phyloP scores from a whole-genome alignment of 1,140 invertebrate genomes.

The Metaphire vulgaris region DNA sequence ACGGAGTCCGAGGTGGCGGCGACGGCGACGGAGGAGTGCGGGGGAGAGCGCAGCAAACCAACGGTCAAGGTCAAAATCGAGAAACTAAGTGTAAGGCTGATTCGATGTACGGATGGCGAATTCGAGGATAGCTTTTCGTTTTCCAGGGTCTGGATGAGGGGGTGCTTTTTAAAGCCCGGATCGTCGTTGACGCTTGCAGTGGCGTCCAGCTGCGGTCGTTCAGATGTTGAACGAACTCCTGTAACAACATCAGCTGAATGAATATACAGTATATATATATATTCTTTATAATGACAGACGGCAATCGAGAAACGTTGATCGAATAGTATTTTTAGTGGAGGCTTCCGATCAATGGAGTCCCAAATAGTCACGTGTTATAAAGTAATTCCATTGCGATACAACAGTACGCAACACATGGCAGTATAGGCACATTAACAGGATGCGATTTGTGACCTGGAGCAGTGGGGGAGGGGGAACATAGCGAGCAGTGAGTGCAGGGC shows the following conservation, averaged over 20 bases:
- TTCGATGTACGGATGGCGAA: not conserved
- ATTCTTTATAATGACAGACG: not conserved
- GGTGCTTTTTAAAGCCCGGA: not conserved
- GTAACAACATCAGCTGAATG: too few species aligned
- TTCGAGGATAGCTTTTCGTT: not conserved
- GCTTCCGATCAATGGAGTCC: too few species aligned
- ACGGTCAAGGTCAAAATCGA: too few species aligned
- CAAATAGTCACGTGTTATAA: too few species aligned
- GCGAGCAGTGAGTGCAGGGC: too few species aligned
- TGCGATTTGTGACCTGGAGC: not conserved
- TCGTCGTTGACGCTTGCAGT: not conserved
- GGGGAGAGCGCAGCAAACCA: too few species aligned
- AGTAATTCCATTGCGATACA: not conserved
- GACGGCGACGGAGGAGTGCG: too few species aligned
- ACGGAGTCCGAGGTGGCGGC: too few species aligned
- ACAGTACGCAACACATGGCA: not conserved
- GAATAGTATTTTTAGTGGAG: too few species aligned
- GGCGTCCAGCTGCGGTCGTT: not conserved
- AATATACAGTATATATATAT: not conserved
- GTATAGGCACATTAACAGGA: not conserved
- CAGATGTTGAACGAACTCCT: not conserved
- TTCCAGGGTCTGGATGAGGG: not conserved
- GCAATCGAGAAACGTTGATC: not conserved
- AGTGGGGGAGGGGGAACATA: not conserved
- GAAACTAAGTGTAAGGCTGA: not conserved